Percentiles rank a stretch among this genome's conserved stretches.
Conservation (phyloP, 1,140 invertebrate species). For the Globodera rostochiensis region DNA sequence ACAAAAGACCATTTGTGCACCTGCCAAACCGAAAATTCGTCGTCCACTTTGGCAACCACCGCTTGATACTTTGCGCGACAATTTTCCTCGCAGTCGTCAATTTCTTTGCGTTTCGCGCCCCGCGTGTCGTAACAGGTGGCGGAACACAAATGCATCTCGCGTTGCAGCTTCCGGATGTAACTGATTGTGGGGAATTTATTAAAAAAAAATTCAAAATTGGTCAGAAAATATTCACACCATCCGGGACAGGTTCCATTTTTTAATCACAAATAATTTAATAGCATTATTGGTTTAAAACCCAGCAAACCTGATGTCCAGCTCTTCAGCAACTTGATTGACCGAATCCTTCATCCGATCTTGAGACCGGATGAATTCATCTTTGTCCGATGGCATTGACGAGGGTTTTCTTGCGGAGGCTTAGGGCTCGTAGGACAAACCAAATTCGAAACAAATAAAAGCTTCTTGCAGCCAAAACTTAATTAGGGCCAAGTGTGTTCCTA, state of each 20-base stretch:
- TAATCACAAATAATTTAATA: too few relatives aligned
- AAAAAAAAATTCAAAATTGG: too few relatives aligned
- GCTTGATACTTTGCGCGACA: slow-evolving; percentile 54
- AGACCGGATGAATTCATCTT: background rate
- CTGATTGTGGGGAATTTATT: background rate
- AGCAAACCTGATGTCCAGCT: background rate
- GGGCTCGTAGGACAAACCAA: too few relatives aligned
- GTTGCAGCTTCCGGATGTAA: slow-evolving; percentile 58
- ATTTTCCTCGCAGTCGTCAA: slow-evolving; percentile 59
- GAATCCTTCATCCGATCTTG: background rate
- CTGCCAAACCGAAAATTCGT: slow-evolving; percentile 53
- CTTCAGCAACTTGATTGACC: background rate
- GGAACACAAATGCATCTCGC: slow-evolving; percentile 55
- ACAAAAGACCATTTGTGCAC: background rate
- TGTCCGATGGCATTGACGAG: background rate
- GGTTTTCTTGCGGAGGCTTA: background rate
- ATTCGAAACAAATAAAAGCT: too few relatives aligned
- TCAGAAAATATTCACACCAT: too few relatives aligned
- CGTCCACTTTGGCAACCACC: slow-evolving; percentile 52
- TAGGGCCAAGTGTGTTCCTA: too few relatives aligned
- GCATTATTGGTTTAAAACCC: too few relatives aligned
- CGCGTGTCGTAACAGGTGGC: slow-evolving; percentile 61
- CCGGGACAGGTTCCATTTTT: too few relatives aligned
- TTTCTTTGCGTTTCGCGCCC: slow-evolving; percentile 41
- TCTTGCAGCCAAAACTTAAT: too few relatives aligned